Evolutionary conservation across 1,140 invertebrate genomes (phyloP), one percentile per base, ranked within the genome.

Genomic region (Andrena cerasifolii): DNA sequence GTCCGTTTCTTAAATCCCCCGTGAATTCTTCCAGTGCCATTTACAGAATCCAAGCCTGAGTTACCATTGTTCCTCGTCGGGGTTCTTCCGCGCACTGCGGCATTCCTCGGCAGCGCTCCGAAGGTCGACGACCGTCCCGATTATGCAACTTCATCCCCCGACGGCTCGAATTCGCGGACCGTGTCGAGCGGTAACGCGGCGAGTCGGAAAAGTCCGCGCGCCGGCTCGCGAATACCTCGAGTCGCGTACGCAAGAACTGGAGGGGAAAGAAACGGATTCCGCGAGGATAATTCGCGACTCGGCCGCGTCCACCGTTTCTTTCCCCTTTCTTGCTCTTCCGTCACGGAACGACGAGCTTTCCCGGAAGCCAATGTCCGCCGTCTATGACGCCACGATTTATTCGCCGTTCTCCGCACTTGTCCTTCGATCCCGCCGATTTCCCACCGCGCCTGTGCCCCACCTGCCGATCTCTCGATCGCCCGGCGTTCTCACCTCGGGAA

Each of bases 11-110:
- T 79, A 88, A 89, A 89, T 89, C 85, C 91, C 91, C 91, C 92
- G 92, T 93, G 92, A 93, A 93, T 92, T 92, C 91, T 93, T 92
- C 91, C 91, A 93, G 92, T 93, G 92, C 92, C 92, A 93, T 93
- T 92, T 87, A 93, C 92, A 93, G 92, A 92, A 88, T 90, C 89
- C 89, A 90, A 92, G 89, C 90, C 85, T 21, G 16, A 8, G n/a
- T n/a, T n/a, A n/a, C n/a, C n/a, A n/a, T n/a, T n/a, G n/a, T n/a
- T n/a, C n/a, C n/a, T n/a, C n/a, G n/a, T n/a, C n/a, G n/a, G n/a
- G n/a, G n/a, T n/a, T n/a, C n/a, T n/a, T n/a, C 10, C 10, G 36
- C 10, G 4, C 36, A 40, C 3, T n/a, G 18, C 47, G 18, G 47
- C 18, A n/a, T n/a, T n/a, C n/a, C 47, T n/a, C 3, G 36, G 36